Conservation (phyloP, 2,888 invertebrate species). For the Thereva nobilitata region DNA sequence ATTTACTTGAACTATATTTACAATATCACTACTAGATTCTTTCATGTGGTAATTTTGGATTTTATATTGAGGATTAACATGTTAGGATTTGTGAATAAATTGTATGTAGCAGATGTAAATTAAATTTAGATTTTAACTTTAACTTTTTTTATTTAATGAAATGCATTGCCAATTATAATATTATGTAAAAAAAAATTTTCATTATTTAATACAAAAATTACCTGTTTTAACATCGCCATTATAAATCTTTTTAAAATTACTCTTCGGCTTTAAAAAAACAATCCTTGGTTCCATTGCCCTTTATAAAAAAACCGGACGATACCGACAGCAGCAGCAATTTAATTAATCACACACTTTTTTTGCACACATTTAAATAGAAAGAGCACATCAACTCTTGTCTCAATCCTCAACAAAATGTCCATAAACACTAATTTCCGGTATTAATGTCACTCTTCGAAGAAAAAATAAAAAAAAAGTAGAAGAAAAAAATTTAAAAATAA, state of each 20-base stretch:
- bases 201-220: not conserved
- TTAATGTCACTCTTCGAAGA: not conserved
- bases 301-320: not conserved
- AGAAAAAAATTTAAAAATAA: too few relatives aligned
- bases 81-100: too few relatives aligned
- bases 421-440: conserved; percentile 4
- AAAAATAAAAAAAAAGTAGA: not conserved
- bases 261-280: conserved; percentile 41
- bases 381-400: too few relatives aligned
- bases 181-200: not conserved
- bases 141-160: not conserved
- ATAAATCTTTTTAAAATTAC: conserved; percentile 23
- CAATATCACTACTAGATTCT: too few relatives aligned
- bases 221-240: conserved; percentile 15
- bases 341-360: conserved; percentile 2
- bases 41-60: too few relatives aligned
- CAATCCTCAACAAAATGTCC: not conserved
- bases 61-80: too few relatives aligned
- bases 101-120: too few relatives aligned
- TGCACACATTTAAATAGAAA: too few relatives aligned
- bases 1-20: too few relatives aligned
- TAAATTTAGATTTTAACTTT: too few relatives aligned
- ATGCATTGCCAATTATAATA: not conserved
- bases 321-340: not conserved
- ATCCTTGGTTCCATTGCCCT: conserved; percentile 39